Evolutionary conservation across 2,113 vertebrate genomes (phyloP).

Genomic region (Rhinichthys klamathensis): DNA sequence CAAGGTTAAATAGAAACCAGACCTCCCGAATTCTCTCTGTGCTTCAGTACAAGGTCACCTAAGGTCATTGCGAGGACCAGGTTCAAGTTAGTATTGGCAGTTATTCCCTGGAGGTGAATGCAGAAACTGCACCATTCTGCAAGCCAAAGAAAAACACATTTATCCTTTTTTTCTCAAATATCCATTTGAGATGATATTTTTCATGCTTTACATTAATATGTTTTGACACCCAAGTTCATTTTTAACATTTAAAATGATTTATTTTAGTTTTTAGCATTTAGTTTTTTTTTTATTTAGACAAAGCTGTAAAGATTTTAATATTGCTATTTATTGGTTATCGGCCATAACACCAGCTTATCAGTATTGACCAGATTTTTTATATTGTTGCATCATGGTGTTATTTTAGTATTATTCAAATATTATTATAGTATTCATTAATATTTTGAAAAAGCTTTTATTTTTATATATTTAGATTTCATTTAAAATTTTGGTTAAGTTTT

Average conservation of each 20-base stretch:
- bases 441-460: not conserved
- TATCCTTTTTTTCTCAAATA: not conserved
- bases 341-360: not conserved
- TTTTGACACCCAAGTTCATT: not conserved
- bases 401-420: not conserved
- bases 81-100: not conserved
- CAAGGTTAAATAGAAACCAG: slow-evolving; percentile 27
- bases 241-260: too few species aligned
- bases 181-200: not conserved
- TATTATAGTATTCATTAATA: not conserved
- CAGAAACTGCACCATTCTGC: not conserved
- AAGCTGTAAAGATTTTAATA: not conserved
- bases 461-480: not conserved
- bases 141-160: not conserved
- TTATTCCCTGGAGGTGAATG: not conserved
- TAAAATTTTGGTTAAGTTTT: too few species aligned
- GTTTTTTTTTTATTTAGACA: not conserved
- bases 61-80: not conserved
- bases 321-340: not conserved
- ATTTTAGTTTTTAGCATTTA: too few species aligned
- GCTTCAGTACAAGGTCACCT: not conserved
- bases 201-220: not conserved
- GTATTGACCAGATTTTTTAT: not conserved
- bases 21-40: not conserved
- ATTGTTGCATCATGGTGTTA: not conserved